Conservation (phyloP, 2,113 vertebrate genomes). For the Varanus salvator region DNA sequence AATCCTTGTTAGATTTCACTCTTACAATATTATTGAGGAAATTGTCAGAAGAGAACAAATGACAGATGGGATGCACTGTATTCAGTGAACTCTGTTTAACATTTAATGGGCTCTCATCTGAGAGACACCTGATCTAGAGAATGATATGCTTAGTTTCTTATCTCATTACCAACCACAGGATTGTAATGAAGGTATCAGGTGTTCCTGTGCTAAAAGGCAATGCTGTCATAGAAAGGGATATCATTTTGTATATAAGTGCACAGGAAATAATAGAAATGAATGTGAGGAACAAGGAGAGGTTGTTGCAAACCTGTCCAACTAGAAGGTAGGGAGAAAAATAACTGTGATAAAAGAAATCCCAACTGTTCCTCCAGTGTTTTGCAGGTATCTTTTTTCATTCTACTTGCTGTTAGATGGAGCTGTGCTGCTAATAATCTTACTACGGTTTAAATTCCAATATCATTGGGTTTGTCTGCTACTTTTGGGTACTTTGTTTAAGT, state of each 20-base stretch:
- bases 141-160: not conserved
- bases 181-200: slow-evolving; percentile 77
- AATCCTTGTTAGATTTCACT: not conserved
- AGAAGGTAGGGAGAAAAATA: not conserved
- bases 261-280: not conserved
- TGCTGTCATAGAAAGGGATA: not conserved
- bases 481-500: rapidly evolving
- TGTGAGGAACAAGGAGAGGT: not conserved
- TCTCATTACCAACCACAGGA: slow-evolving; percentile 47
- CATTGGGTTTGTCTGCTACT: not conserved
- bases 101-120: slow-evolving; percentile 61
- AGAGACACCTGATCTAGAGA: slow-evolving; percentile 39
- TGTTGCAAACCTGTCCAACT: rapidly evolving
- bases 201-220: slow-evolving; percentile 21
- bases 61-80: not conserved
- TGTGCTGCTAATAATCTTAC: not conserved
- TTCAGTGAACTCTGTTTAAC: slow-evolving; percentile 57
- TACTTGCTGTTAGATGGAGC: not conserved
- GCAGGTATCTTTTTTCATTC: not conserved
- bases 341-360: not conserved
- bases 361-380: not conserved
- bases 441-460: not conserved
- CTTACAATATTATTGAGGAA: not conserved
- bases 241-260: not conserved
- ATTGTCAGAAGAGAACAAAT: not conserved